Base-by-base conservation (phyloP, 2,113 vertebrate species). In the Kryptolebias marmoratus region DNA sequence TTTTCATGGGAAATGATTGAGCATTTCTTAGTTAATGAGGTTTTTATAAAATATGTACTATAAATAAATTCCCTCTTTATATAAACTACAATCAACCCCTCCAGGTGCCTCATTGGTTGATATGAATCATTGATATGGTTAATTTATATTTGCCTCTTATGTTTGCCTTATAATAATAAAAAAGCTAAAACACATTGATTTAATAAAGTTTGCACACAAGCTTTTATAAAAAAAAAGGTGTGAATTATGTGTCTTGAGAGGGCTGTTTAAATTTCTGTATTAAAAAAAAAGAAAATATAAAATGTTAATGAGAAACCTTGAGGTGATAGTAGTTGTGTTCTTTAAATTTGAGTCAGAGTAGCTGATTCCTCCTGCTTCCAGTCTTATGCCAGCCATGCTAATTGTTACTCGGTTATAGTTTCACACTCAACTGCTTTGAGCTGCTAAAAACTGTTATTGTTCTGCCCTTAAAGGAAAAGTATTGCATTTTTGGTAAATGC, bases 381-480 rank as follows among this genome's bases (percentile, higher is more conserved):
- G 47, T 56, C 4, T 53, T 15, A 14, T 62, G 14, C 22, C 53
- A 64, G 39, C 52, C 4, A 47, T 55, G 22, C 10, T 48, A 49
- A 67, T 63, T 2, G 4, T 11, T 64, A 54, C 68, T 54, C 50
- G n/a, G 47, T 44, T 60, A 15, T 18, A n/a, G 58, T 12, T 45
- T 74, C 30, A 48, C 30, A 22, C 54, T 64, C 55, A 59, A 36
- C 56, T 60, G 45, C 56, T 70, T 48, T 49, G n/a, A 52, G 68
- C 31, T 70, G 31, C 47, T 52, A 50, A 60, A 70, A 57, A 44
- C 0, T 22, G n/a, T 58, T 55, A 45, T 58, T 50, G 36, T 53
- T 71, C 15, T 45, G 48, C 1, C 13, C 5, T 44, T 58, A 32
- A 58, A 55, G 30, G 11, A 60, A 58, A 18, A 16, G 8, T 59